Conservation (phyloP, 2,797 vertebrate genomes). For the Protonibea diacanthus region DNA sequence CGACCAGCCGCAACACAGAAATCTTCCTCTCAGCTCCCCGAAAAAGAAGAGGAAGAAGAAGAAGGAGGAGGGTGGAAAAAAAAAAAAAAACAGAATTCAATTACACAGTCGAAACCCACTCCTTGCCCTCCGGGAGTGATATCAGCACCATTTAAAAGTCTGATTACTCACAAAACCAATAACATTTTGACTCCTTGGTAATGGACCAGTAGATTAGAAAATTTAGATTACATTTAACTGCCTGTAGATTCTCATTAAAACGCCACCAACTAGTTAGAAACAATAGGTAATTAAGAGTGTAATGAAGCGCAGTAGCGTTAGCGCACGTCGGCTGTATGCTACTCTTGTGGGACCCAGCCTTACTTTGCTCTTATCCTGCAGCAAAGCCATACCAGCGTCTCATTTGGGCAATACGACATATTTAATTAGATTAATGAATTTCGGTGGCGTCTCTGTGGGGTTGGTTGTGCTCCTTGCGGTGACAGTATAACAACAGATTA, state of each 20-base stretch:
- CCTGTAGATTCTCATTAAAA: constrained; percentile 98
- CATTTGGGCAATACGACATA: constrained; percentile 99
- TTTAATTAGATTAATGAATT: constrained; percentile 99
- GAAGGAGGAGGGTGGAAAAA: constrained; percentile 24
- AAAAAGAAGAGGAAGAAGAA: constrained; percentile 60
- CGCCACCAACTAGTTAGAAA: constrained; percentile 99
- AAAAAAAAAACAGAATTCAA: constrained; percentile 83
- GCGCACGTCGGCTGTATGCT: constrained; percentile 92
- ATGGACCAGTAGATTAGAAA: constrained; percentile 91
- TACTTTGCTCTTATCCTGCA: constrained; percentile 99
- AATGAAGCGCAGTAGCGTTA: constrained; percentile 97
- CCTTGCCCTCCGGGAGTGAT: constrained; percentile 84
- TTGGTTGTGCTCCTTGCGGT: constrained; percentile 93
- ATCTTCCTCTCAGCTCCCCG: constrained; percentile 68
- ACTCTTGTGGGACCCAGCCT: constrained; percentile 97
- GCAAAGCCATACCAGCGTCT: constrained; percentile 95
- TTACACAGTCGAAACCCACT: constrained; percentile 84
- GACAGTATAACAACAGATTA: constrained; percentile 98
- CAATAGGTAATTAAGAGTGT: constrained; percentile 99
- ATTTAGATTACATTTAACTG: constrained; percentile 89
- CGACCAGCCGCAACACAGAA: constrained; percentile 76
- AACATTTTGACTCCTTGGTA: constrained; percentile 89
- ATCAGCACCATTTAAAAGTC: constrained; percentile 89
- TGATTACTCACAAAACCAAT: constrained; percentile 91
- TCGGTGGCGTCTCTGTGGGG: constrained; percentile 94